Evolutionary conservation across 1,140 invertebrate genomes (phyloP), one percentile per base, ranked within the genome.

Genomic region (Drosophila pectinifera): DNA sequence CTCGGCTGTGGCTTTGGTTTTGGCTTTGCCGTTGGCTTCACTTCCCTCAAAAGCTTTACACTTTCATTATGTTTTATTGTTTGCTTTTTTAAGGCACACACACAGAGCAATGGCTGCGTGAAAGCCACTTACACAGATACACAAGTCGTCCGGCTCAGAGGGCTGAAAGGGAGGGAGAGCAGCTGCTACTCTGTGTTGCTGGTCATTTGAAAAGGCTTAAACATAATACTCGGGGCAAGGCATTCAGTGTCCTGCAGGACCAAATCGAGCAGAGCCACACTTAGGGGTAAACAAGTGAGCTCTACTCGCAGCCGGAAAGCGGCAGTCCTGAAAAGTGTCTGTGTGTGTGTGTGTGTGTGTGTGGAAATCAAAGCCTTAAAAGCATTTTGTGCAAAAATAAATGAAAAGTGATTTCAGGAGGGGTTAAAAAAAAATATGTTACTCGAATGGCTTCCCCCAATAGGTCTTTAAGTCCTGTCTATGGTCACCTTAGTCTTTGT

Each of bases 1-100:
- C 31, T 20, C 20, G 53, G 53, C 42, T 74, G 57, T 62, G 38
- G 65, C 26, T 39, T 59, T 61, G 31, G 45, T 8, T 56, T 63
- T 53, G 20, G 31, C 28, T 45, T 24, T 62, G 51, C 51, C 49
- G 65, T 42, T 54, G 54, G 67, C 62, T 73, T 70, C 31, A 31
- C 26, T 45, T 72, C 43, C 39, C 49, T 69, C 42, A 77, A 86
- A 78, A 77, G 83, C 83, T 86, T 86, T 88, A 86, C 83, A 86
- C 83, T 86, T 88, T 86, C 83, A 86, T 86, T 86, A 86, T 88
- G 76, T 79, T 88, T 86, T 88, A 86, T 88, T 86, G 83, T 85
- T 85, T 85, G 78, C 59, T 78, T 85, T 70, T 70, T 70, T 70
- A 70, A 80, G 56, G 77, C 61, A 63, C 54, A 65, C 14, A 4